These are phyloP conservation scores for Sphenopsis melanotis DNA, from an alignment of 2,797 vertebrate species.

Conservation along the genomic window DNA sequence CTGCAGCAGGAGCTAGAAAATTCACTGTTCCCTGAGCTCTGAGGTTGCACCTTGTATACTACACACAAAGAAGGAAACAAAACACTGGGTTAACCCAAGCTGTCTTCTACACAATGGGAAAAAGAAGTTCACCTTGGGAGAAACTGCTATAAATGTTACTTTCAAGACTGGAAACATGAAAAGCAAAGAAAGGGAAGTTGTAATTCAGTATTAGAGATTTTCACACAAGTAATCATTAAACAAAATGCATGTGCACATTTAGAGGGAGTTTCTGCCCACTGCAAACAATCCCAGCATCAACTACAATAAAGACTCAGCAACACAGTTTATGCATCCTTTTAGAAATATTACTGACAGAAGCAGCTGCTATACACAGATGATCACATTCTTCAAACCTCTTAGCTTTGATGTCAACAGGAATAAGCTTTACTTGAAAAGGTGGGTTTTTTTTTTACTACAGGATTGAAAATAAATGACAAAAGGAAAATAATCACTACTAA, in stretches of 20 bases:
- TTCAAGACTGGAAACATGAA: neutral
- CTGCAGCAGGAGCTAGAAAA: neutral
- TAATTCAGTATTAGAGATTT: neutral
- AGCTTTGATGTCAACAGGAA: constrained; percentile 34
- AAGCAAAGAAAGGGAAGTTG: neutral
- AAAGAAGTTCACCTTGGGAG: neutral
- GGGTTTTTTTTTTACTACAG: neutral
- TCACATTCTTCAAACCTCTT: neutral
- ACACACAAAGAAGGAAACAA: neutral
- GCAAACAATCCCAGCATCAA: neutral
- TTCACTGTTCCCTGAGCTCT: neutral
- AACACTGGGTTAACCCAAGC: neutral
- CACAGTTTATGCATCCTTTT: neutral
- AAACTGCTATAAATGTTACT: neutral
- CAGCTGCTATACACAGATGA: constrained; percentile 4
- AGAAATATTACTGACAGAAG: neutral
- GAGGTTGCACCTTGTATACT: neutral
- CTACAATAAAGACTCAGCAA: neutral
- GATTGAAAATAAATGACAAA: constrained; percentile 3
- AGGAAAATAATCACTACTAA: neutral
- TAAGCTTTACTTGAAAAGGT: neutral
- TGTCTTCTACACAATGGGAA: neutral
- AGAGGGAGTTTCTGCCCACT: neutral
- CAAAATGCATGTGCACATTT: neutral
- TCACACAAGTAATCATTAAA: neutral